Conservation (phyloP, 2,113 vertebrate genomes). For the Cyanoliseus patagonus region DNA sequence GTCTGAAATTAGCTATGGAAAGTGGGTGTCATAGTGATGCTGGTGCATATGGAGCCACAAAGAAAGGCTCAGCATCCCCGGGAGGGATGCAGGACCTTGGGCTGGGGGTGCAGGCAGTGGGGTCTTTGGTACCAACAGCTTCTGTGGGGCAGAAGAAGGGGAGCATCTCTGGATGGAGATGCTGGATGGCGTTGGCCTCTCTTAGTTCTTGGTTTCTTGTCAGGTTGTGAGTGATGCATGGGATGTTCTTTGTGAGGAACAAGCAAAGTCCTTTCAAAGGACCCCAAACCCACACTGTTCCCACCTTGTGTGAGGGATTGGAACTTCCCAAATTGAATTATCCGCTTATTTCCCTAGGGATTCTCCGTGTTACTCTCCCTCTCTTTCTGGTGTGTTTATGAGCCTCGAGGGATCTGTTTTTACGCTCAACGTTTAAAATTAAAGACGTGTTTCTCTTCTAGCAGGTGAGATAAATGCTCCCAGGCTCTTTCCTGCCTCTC, state of each 20-base stretch:
- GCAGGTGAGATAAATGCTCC: slow-evolving; percentile 57
- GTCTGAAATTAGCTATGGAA: slow-evolving; percentile 9
- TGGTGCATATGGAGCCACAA: background rate
- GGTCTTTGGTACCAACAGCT: background rate
- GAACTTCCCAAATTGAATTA: slow-evolving; percentile 42
- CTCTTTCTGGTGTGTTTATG: slow-evolving; percentile 54
- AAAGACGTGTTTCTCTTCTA: slow-evolving; percentile 50
- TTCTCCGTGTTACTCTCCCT: background rate
- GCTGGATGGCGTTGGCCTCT: background rate
- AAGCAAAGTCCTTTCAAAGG: background rate
- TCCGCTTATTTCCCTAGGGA: slow-evolving; percentile 26
- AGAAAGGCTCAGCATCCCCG: background rate
- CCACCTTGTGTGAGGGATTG: background rate
- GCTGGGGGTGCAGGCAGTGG: background rate
- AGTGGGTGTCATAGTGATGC: background rate
- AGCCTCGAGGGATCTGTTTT: slow-evolving; percentile 48
- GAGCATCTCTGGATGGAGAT: background rate
- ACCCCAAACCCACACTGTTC: background rate
- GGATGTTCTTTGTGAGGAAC: background rate
- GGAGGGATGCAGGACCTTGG: background rate
- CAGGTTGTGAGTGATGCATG: background rate
- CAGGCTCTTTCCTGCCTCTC: background rate
- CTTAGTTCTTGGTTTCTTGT: background rate
- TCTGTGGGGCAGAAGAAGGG: background rate
- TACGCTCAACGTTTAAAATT: slow-evolving; percentile 35